Evolutionary conservation across 1,140 invertebrate genomes (phyloP), one percentile per base, ranked within the genome.

Genomic region (Drosophila rhopaloa): DNA sequence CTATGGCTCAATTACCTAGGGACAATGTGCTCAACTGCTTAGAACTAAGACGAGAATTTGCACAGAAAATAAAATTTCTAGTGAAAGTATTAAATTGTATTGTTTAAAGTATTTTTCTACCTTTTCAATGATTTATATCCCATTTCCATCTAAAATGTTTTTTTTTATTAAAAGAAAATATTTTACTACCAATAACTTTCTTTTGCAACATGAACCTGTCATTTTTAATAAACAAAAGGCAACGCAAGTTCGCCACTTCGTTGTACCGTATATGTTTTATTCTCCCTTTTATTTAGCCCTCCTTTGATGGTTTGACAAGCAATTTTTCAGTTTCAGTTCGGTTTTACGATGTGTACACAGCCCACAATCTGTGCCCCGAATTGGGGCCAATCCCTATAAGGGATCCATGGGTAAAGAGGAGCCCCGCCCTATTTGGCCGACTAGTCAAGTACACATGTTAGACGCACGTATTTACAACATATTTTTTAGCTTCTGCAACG

Each of bases 401-500:
- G 55, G 46, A 57, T 59, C 38, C 60, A 29, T 16, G 24, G 46
- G 9, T 5, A 4, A 29, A 24, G 44, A 9, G 10, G 16, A 16
- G 9, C 16, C 10, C 35, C 16, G 38, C 57, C 54, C 5, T 73
- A 73, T 48, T 73, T 38, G 71, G 48, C 57, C 48, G 16, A 50
- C 48, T 61, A 66, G 55, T 44, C 38, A 29, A 38, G 51, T 76
- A 50, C 44, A 68, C 63, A 68, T 68, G 61, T 76, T 76, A 48
- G 59, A 19, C 37, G 60, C 74, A 76, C 74, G 74, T 77, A 81
- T 41, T 77, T 61, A 84, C 59, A 84, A 80, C 57, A 67, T 76
- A 65, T 63, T 44, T 73, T 32, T 13, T 35, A 47, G 35, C 66
- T 50, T 43, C 60, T 50, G 50, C 37, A 10, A 43, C 16, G 67